These are phyloP conservation scores for Mesodorylaimus sp. DNA, from an alignment of 2,888 invertebrate genomes.

Conservation along the genomic window DNA sequence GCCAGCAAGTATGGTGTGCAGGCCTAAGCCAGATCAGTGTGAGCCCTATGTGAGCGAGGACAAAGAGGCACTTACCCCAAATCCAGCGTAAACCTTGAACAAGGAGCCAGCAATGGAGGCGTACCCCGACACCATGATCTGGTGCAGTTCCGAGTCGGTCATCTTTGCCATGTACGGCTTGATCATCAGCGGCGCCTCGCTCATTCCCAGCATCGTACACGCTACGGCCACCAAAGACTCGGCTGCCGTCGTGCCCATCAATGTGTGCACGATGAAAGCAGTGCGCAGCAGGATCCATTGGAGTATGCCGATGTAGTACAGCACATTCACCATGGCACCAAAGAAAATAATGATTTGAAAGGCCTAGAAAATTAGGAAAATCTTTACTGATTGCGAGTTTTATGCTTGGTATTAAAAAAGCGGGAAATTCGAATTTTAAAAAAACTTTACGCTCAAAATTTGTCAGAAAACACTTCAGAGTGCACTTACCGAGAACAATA, in stretches of 20 bases:
- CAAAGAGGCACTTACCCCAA: slow-evolving; percentile 29
- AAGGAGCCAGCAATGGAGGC: slow-evolving; percentile 84
- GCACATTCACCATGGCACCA: slow-evolving; percentile 63
- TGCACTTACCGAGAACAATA: slow-evolving; percentile 61
- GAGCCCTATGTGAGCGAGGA: background rate
- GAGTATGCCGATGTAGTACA: slow-evolving; percentile 69
- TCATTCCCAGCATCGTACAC: slow-evolving; percentile 60
- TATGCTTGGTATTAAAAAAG: too few species aligned
- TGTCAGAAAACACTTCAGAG: too few species aligned
- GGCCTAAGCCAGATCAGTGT: slow-evolving; percentile 15
- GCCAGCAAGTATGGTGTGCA: slow-evolving; percentile 69
- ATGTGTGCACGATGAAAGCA: slow-evolving; percentile 53
- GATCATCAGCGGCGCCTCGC: slow-evolving; percentile 70
- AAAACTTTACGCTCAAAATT: too few species aligned
- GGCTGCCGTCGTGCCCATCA: slow-evolving; percentile 69
- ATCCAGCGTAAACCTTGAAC: slow-evolving; percentile 71
- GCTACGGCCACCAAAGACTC: slow-evolving; percentile 80
- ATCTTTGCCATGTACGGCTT: slow-evolving; percentile 64
- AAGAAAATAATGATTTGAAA: slow-evolving; percentile 79
- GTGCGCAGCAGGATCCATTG: slow-evolving; percentile 62
- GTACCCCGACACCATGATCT: slow-evolving; percentile 81
- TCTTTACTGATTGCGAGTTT: too few species aligned
- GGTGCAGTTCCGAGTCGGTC: slow-evolving; percentile 75
- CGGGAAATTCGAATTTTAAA: too few species aligned
- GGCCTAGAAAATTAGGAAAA: slow-evolving; percentile 19